phyloP scores from a whole-genome alignment of 2,888 invertebrate species.

The Nebria brevicollis region DNA sequence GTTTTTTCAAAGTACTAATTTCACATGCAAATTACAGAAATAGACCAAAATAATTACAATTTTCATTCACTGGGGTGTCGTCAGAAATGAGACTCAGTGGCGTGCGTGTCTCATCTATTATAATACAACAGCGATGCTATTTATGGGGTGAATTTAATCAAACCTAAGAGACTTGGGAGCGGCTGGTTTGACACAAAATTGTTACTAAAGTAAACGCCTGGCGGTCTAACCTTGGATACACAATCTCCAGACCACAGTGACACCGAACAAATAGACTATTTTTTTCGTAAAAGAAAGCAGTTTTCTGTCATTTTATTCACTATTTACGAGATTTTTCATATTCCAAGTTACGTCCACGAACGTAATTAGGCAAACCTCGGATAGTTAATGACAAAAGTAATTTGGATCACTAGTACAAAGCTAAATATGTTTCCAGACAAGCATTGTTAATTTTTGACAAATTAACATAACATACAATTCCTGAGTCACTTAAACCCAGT shows the following conservation, averaged over 20 bases:
- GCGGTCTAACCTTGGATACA: conserved; percentile 27
- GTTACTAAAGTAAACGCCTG: conserved; percentile 8
- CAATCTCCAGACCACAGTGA: conserved; percentile 20
- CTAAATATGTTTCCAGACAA: not conserved
- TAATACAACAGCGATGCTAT: conserved; percentile 8
- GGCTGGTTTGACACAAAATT: conserved; percentile 24
- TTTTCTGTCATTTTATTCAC: not conserved
- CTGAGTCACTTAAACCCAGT: too few relatives aligned
- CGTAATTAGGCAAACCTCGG: not conserved
- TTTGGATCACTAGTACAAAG: not conserved
- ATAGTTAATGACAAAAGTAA: not conserved
- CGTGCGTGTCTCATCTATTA: conserved; percentile 19
- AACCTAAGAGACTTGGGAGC: conserved; percentile 18
- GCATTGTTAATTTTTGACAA: not conserved
- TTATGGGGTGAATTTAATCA: conserved; percentile 30
- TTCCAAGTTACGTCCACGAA: not conserved
- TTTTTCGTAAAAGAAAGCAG: not conserved
- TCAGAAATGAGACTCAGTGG: conserved; percentile 10
- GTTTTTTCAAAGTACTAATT: not conserved
- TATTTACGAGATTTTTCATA: not conserved
- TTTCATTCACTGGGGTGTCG: conserved; percentile 18
- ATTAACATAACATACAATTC: not conserved
- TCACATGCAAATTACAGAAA: not conserved
- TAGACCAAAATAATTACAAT: not conserved
- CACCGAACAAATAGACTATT: conserved; percentile 2